Percentiles rank a stretch among this genome's conserved stretches.
These are phyloP conservation scores for Megalurothrips usitatus DNA, from an alignment of 2,888 invertebrate species.

Conservation along the genomic window DNA sequence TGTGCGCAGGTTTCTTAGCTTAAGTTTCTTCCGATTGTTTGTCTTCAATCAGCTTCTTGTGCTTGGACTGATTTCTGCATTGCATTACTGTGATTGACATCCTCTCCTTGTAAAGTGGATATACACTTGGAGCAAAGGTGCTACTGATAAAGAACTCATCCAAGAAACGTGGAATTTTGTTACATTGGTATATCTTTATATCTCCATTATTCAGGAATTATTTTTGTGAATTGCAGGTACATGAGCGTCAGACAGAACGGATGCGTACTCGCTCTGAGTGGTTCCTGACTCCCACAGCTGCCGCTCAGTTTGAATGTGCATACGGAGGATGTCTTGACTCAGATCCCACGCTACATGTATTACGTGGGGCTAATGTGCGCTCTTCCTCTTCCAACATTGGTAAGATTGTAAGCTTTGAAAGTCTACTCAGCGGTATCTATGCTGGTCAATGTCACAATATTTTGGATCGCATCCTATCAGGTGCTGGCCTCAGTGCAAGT, in stretches of 20 bases:
- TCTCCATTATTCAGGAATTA: not conserved
- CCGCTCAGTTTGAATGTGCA: constrained; percentile 37
- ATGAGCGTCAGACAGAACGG: constrained; percentile 92
- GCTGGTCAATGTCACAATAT: not conserved
- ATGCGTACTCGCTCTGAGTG: constrained; percentile 97
- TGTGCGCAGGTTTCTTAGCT: too few species aligned
- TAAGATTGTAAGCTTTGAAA: constrained; percentile 40
- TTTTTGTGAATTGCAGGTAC: constrained; percentile 60
- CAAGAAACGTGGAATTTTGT: too few species aligned
- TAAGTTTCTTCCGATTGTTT: too few species aligned
- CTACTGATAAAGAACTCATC: too few species aligned
- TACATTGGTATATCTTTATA: too few species aligned
- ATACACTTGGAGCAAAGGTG: too few species aligned
- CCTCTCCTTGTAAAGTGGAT: too few species aligned
- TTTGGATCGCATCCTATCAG: constrained; percentile 41
- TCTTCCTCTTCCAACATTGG: constrained; percentile 57
- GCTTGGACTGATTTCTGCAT: too few species aligned
- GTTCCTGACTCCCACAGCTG: constrained; percentile 76
- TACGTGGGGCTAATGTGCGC: constrained; percentile 50
- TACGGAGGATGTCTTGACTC: constrained; percentile 44
- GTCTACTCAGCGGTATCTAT: not conserved
- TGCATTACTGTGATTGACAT: too few species aligned
- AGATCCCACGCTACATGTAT: constrained; percentile 48
- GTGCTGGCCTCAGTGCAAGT: constrained; percentile 58
- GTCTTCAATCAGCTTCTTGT: too few species aligned